Conservation (phyloP, 2,797 vertebrate species). For the Presbytis comata region DNA sequence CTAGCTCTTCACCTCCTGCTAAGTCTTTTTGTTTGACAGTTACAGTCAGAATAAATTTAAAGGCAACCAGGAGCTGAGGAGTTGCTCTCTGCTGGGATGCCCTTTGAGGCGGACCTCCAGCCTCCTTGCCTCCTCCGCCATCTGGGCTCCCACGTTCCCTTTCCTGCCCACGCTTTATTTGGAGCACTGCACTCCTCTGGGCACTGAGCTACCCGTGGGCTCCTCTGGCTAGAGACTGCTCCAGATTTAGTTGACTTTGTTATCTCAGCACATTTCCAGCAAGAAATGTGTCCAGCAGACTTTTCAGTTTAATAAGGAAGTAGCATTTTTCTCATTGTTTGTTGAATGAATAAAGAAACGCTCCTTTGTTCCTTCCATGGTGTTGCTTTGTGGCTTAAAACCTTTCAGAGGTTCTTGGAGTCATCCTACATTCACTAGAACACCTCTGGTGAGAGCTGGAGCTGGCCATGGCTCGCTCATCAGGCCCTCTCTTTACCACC, state of each 20-base stretch:
- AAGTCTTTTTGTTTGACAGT: not conserved
- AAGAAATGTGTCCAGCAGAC: not conserved
- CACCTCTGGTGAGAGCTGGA: not conserved
- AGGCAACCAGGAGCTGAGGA: not conserved
- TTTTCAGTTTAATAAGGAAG: not conserved
- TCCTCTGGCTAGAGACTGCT: not conserved
- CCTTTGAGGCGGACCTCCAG: not conserved
- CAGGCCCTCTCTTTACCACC: not conserved
- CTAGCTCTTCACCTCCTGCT: not conserved
- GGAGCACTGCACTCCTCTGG: not conserved
- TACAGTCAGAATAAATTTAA: not conserved
- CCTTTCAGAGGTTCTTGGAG: not conserved
- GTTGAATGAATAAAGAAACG: constrained; percentile 5
- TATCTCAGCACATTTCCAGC: not conserved
- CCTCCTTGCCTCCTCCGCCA: not conserved
- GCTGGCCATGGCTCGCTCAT: not conserved
- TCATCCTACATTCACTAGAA: not conserved
- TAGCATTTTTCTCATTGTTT: not conserved
- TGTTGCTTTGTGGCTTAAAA: not conserved
- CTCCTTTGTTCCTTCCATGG: not conserved
- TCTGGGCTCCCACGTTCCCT: not conserved
- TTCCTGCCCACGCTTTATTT: not conserved
- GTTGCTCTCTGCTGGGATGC: not conserved
- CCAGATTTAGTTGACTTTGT: not conserved
- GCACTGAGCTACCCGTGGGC: not conserved